These are phyloP conservation scores for Drosophila arawakana DNA, from an alignment of 1,140 invertebrate species.

Conservation along the genomic window DNA sequence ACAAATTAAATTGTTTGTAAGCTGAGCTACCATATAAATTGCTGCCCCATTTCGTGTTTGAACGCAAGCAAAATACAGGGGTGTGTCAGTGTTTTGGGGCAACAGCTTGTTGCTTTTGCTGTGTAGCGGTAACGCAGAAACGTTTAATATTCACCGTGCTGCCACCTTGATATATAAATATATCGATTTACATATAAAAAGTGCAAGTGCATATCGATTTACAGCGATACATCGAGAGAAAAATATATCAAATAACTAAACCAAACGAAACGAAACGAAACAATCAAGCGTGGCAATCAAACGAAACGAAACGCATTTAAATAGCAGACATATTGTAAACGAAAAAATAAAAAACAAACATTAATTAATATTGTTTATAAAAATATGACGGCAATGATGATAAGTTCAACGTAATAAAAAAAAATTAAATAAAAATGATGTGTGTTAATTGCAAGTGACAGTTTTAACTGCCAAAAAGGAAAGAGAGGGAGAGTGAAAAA, in stretches of 20 bases:
- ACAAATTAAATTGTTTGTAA: too few species aligned
- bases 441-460: conserved; percentile 42
- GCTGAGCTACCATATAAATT: too few species aligned
- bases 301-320: conserved; percentile 63
- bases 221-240: conserved; percentile 37
- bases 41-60: too few species aligned
- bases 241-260: conserved; percentile 49
- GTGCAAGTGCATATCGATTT: conserved; percentile 31
- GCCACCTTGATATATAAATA: conserved; percentile 2
- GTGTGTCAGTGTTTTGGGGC: background rate
- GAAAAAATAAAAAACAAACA: conserved; percentile 18
- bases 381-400: conserved; percentile 10
- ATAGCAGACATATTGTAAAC: conserved; percentile 29
- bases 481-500: conserved; percentile 36
- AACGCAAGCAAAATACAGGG: too few species aligned
- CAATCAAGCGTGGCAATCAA: conserved; percentile 69
- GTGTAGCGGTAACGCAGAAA: conserved; percentile 12
- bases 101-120: conserved; percentile 31
- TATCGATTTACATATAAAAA: conserved; percentile 31
- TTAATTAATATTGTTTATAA: conserved; percentile 4
- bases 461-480: conserved; percentile 36
- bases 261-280: conserved; percentile 40
- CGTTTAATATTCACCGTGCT: conserved; percentile 4
- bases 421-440: background rate
- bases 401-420: conserved; percentile 24